Evolutionary conservation across 64 coral and sea anemone genomes (phyloP), one percentile per base, ranked within the genome.

Genomic region (Stichodactyla helianthus): DNA sequence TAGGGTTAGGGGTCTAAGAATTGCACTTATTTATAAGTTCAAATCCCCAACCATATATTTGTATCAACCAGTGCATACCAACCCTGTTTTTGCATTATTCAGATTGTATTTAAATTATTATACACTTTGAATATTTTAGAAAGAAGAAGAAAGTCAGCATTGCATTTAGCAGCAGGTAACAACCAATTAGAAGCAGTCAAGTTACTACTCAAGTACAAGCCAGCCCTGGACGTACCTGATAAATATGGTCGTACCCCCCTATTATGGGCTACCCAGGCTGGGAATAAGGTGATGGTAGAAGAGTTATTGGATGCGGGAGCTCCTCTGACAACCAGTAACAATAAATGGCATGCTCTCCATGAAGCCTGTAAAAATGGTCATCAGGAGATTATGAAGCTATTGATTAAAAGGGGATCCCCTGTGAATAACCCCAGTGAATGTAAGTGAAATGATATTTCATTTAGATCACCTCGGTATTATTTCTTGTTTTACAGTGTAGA

Each of bases 271-370:
- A 87, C 91, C 16, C 77, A 85, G 6, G 28, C 80, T 51, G 76
- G 88, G 84, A 51, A 77, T 88, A 83, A 90, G 5, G 93, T 90
- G 0, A 60, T 92, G 89, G 89, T 95, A 11, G 79, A 99, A 77
- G 85, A 86, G 35, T 83, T 99, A 3, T 77, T 99, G 55, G 80
- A 88, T 50, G 93, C 97, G 27, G 90, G 93, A 20, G 97, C 97
- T 5, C 86, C 87, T 44, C 79, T 88, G 18, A 83, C 74, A 55
- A 83, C 79, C 7, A 82, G 88, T 77, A 79, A 95, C 62, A 85
- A 89, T 27, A 99, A 99, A 14, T 99, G 97, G 97, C 97, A 99
- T 86, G 87, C 93, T 44, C 88, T 99, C 11, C 97, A 99, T 86
- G 97, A 99, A 59, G 97, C 97, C 2, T 92, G 93, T 61, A 99